These are phyloP conservation scores for Tortricodes alternella DNA, from an alignment of 2,888 invertebrate genomes.

Conservation along the genomic window DNA sequence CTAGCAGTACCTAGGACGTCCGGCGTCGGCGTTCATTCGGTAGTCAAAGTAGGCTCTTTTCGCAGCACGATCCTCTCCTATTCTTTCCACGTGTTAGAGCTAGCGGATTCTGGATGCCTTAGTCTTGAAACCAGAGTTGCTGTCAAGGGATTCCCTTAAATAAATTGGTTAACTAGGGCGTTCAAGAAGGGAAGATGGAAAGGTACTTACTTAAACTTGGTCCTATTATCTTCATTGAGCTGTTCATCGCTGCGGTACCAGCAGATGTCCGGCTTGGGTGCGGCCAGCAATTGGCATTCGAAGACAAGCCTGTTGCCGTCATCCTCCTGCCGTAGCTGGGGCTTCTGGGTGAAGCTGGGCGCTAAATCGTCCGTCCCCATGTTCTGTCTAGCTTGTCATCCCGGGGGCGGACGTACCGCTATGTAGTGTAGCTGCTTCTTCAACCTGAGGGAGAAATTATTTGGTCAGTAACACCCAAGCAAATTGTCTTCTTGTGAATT, in stretches of 20 bases:
- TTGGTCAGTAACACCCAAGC: no score
- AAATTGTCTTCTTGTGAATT: background rate
- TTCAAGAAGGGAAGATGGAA: no score
- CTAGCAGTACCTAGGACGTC: no score
- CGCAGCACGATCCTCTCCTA: no score
- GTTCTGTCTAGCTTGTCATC: constrained; percentile 83
- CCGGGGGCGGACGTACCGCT: constrained; percentile 54
- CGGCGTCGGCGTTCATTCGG: no score
- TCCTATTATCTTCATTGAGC: constrained; percentile 91
- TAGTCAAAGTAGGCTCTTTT: no score
- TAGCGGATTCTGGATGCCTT: no score
- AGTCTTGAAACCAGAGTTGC: no score
- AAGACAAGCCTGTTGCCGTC: constrained; percentile 97
- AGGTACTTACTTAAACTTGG: constrained; percentile 86
- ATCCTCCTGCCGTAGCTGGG: constrained; percentile 97
- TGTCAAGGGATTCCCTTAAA: no score
- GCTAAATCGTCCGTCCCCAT: constrained; percentile 97
- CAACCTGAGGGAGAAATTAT: constrained; percentile 44
- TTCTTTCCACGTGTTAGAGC: no score
- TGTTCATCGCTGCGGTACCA: constrained; percentile 96
- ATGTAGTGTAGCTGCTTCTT: constrained; percentile 42
- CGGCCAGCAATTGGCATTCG: constrained; percentile 94
- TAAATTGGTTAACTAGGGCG: background rate
- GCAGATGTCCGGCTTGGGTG: constrained; percentile 94
- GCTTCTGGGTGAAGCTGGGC: constrained; percentile 99